Base-by-base conservation (phyloP, 2,888 invertebrate species). In the Lasioglossum calceatum region DNA sequence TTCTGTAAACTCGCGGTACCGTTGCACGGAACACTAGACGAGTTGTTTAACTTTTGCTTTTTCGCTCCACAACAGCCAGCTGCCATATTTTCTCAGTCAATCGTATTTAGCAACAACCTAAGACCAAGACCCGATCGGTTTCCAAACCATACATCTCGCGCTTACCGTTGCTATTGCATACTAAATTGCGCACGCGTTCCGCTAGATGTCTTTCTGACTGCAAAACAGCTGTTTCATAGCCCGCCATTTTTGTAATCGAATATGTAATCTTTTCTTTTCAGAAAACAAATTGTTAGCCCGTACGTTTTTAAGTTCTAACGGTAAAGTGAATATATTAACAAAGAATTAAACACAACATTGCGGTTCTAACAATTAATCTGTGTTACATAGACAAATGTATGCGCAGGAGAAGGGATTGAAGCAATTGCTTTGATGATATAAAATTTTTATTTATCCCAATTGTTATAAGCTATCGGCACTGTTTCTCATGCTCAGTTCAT, bases 61-160 rank as follows among this genome's bases (percentile, higher is more conserved):
- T 98, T 98, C 93, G 97, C 97, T 95, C 98, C 98, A 96, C 98
- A 98, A 97, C 98, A 98, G 96, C 98, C 97, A 96, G 98, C 97
- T 96, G 98, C 98, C 98, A 90, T 90, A 54, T 81, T 87, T 82
- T 77, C 58, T 73, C 78, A 80, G 74, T 84, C 61, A 82, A 86
- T 71, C 67, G 80, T 67, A 27, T 27, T 27, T 27, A 23, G 71
- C 75, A 83, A 85, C 81, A 71, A 84, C 79, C 14, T 78, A 77
- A 78, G 79, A 82, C 80, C 70, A 77, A 78, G 79, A 82, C 80
- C 70, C 86, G 81, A 76, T 76, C 81, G 77, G 74, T 81, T 82
- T 72, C 79, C 74, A 86, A 86, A 76, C 85, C 81, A 74, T 88
- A 50, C 82, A 81, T 79, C 70, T 79, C 79, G 54, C 64, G 44